Base-by-base conservation (phyloP, 2,888 invertebrate genomes). In the Actias luna region DNA sequence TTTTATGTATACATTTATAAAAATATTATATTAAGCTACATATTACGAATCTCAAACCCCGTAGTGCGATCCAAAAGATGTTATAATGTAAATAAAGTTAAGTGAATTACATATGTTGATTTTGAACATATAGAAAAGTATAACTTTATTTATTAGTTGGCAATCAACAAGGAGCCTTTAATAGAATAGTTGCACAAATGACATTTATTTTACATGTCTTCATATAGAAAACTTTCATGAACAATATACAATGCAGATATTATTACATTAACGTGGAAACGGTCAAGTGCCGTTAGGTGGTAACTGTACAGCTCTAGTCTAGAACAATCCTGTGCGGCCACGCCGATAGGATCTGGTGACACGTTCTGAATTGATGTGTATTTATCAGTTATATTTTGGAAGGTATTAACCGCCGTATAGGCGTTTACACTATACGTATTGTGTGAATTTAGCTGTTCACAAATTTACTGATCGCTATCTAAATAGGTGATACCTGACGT, bases 261-360 rank as follows among this genome's bases (percentile, higher is more conserved):
- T 79, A 86, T 82, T 84, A 85, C 76, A 82, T 86, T 82, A 85
- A 87, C 84, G 82, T 86, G 89, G 89, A 91, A 92, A 89, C 82
- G 82, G 82, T 74, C 72, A 70, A 72, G 76, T 88, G 82, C 92
- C 92, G 91, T 91, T 91, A 92, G 77, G 64, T 73, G 62, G 65
- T 91, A 90, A 92, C 91, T 88, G 92, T 91, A 85, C 75, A 79
- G 79, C 82, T 82, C 78, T 86, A 83, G 88, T 84, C 89, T 90
- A 90, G 89, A 90, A 91, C 85, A 87, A 85, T 89, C 89, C 90
- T 89, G 81, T 71, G 83, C 82, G 75, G 77, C 75, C 72, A 69
- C 69, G 77, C 71, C 81, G 85, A 84, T 86, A 83, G 82, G 76
- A 86, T 85, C 85, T 74, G 74, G 77, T 82, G 85, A 87, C 89